Evolutionary conservation across 2,888 invertebrate species (phyloP).

Genomic region (Andrena bucephala): DNA sequence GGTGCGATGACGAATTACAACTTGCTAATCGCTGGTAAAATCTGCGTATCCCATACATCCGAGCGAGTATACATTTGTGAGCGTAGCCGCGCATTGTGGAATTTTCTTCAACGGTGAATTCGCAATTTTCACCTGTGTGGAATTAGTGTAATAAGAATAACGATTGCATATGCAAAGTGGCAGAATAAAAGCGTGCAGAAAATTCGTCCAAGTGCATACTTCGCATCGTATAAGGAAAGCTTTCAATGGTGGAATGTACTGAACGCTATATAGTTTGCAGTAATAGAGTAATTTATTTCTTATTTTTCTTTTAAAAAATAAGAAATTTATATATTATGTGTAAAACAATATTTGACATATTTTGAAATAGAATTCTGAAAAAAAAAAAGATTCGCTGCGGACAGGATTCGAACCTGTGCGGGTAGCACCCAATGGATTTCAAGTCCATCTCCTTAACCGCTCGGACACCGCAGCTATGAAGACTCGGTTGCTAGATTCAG

Average conservation of each 20-base stretch:
- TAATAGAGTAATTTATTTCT: background rate
- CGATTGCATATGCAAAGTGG: background rate
- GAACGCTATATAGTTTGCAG: background rate
- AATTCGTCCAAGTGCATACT: background rate
- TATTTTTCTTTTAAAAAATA: background rate
- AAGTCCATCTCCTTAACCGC: conserved; percentile 84
- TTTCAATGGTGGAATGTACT: too few species aligned
- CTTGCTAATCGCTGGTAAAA: conserved; percentile 58
- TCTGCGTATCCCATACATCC: conserved; percentile 41
- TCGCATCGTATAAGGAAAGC: background rate
- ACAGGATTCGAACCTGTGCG: conserved; percentile 84
- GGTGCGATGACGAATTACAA: conserved; percentile 61
- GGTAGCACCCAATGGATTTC: conserved; percentile 84
- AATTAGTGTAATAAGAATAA: background rate
- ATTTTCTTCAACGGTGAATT: background rate
- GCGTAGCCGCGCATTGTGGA: conserved; percentile 1
- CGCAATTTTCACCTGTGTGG: background rate
- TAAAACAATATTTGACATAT: background rate
- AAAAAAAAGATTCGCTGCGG: conserved; percentile 82
- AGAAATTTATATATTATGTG: background rate
- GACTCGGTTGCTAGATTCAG: background rate
- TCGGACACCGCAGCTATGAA: conserved; percentile 82
- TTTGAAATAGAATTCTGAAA: background rate
- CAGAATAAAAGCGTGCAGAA: background rate
- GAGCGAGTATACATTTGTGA: conserved; percentile 8